Evolutionary conservation across 2,888 invertebrate species (phyloP), one percentile per base, ranked within the genome.

Genomic region (Dasypolia templi): DNA sequence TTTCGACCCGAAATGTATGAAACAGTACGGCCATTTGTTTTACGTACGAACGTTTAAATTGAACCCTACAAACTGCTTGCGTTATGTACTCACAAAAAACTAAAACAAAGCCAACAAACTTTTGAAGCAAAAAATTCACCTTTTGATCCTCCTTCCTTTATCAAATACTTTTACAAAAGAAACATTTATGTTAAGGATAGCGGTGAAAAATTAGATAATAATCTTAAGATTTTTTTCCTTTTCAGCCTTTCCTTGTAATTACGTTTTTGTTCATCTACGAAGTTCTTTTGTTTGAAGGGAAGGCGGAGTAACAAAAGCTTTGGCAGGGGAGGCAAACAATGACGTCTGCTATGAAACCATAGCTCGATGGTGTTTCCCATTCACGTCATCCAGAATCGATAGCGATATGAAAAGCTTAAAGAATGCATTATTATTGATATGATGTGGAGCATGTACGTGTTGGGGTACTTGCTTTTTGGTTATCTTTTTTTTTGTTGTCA

Each of bases 291-390:
- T 95, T 92, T 92, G 91, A 85, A 89, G 87, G 86, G 89, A 93
- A 93, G 92, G 90, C 87, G 86, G 90, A 89, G 89, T 92, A 95
- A 95, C 95, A 94, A 95, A 93, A 91, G 94, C 87, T 83, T 92
- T 90, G 91, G 82, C 80, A 76, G 77, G 94, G 92, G 92, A 91
- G 82, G 88, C 91, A 94, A 94, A 96, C 95, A 96, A 95, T 95
- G 94, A 94, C 86, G 95, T 94, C 95, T 94, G 92, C 92, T 92
- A 90, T 88, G 91, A 91, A 94, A 92, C 92, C 88, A 87, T 89
- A 87, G 88, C 89, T 81, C 77, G 87, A 68, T 65, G 86, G 86
- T 89, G 89, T 90, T 91, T 91, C 90, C 91, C 87, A 91, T 92
- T 91, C 91, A 90, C 84, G 87, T 89, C 91, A 90, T 92, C 87